These are phyloP conservation scores for Oreotrochilus melanogaster DNA, from an alignment of 2,113 vertebrate species.

Conservation along the genomic window DNA sequence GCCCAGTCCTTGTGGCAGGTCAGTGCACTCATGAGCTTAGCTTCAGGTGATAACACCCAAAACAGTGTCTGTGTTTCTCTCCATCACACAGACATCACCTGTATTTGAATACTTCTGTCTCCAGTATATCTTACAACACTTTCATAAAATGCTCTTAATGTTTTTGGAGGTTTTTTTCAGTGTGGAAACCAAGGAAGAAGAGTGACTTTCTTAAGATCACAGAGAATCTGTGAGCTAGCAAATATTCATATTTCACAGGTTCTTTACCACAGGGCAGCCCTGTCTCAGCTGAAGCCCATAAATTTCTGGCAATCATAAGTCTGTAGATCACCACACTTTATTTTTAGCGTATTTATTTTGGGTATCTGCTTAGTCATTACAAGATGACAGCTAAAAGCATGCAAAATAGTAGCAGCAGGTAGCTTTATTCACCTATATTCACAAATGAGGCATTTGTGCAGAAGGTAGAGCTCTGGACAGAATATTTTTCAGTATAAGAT, in stretches of 20 bases:
- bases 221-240: not conserved
- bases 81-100: not conserved
- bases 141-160: not conserved
- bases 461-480: not conserved
- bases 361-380: not conserved
- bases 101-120: not conserved
- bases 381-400: not conserved
- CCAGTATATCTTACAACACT: not conserved
- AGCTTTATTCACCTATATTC: not conserved
- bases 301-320: not conserved
- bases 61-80: not conserved
- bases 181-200: not conserved
- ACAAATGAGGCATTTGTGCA: not conserved
- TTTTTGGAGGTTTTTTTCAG: not conserved
- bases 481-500: not conserved
- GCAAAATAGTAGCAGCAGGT: not conserved
- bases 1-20: not conserved
- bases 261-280: too few species aligned
- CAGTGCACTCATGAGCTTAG: accelerated
- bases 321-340: not conserved
- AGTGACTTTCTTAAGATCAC: not conserved
- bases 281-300: not conserved
- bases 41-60: not conserved
- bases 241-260: not conserved
- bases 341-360: not conserved